Evolutionary conservation across 2,113 vertebrate species (phyloP).

Genomic region (Cisticola juncidis): DNA sequence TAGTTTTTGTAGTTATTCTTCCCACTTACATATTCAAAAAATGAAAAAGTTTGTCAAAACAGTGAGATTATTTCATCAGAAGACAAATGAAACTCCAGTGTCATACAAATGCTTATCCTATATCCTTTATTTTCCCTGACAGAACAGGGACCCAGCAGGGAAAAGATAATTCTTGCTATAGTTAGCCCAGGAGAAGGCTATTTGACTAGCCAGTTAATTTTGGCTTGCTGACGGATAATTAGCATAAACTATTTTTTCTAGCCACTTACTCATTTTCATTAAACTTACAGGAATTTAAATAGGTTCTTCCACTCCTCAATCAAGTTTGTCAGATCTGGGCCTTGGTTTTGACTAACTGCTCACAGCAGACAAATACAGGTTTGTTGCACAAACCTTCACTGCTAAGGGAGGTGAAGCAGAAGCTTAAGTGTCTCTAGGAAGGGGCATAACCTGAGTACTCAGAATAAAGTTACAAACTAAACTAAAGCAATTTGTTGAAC

Average conservation of each 20-base stretch:
- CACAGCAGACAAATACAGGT: neutral
- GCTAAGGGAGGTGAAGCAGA: neutral
- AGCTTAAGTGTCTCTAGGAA: neutral
- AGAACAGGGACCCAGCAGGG: neutral
- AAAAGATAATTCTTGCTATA: neutral
- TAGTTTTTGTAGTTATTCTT: neutral
- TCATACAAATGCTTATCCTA: neutral
- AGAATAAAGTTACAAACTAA: neutral
- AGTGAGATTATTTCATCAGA: neutral
- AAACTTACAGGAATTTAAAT: neutral
- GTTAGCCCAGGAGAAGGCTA: neutral
- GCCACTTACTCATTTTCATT: neutral
- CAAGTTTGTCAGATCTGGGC: neutral
- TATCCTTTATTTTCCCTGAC: neutral
- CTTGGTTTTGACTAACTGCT: neutral
- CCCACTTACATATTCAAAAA: neutral
- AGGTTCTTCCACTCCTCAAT: neutral
- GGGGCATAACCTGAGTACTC: neutral
- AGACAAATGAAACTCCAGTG: neutral
- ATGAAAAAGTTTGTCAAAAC: neutral
- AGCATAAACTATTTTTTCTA: slow-evolving; percentile 10
- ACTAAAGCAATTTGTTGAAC: neutral
- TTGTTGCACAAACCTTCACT: neutral
- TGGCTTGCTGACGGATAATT: neutral
- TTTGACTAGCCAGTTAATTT: neutral